These are phyloP conservation scores for Corvus cornix DNA, from an alignment of 2,113 vertebrate species.

Conservation along the genomic window DNA sequence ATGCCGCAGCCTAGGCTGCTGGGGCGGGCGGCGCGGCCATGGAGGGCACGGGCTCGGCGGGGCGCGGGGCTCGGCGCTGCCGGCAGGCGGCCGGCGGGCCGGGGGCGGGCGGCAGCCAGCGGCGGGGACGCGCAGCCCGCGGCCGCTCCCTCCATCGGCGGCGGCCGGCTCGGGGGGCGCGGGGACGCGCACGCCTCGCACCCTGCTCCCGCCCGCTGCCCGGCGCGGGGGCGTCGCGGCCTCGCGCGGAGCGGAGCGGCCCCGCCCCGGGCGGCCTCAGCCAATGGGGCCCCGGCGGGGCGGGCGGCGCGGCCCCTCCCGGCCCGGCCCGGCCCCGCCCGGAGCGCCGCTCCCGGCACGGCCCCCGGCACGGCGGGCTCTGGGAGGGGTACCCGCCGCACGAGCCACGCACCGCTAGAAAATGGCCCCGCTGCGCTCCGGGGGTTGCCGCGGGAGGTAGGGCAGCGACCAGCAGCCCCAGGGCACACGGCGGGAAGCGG, in stretches of 20 bases:
- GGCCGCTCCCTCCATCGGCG: no score
- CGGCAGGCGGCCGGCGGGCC: no score
- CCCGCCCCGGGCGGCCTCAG: background rate
- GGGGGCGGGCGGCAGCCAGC: no score
- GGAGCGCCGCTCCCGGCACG: background rate
- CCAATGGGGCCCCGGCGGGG: background rate
- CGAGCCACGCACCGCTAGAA: constrained; percentile 73
- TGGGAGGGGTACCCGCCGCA: constrained; percentile 27
- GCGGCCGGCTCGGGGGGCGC: no score
- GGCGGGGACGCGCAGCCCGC: no score
- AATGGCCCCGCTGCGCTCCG: background rate
- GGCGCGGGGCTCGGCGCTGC: no score
- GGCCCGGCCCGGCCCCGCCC: background rate
- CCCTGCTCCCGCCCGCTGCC: no score
- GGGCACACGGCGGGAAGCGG: background rate
- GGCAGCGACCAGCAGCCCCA: background rate
- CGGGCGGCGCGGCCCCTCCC: background rate
- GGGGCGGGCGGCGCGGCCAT: background rate
- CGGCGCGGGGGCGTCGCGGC: no score
- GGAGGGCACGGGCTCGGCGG: background rate
- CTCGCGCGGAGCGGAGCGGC: background rate
- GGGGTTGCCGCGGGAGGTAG: no score
- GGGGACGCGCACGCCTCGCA: no score
- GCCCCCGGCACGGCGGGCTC: background rate
- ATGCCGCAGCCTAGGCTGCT: background rate